Evolutionary conservation across 2,113 vertebrate species (phyloP).

Genomic region (Melospiza georgiana): DNA sequence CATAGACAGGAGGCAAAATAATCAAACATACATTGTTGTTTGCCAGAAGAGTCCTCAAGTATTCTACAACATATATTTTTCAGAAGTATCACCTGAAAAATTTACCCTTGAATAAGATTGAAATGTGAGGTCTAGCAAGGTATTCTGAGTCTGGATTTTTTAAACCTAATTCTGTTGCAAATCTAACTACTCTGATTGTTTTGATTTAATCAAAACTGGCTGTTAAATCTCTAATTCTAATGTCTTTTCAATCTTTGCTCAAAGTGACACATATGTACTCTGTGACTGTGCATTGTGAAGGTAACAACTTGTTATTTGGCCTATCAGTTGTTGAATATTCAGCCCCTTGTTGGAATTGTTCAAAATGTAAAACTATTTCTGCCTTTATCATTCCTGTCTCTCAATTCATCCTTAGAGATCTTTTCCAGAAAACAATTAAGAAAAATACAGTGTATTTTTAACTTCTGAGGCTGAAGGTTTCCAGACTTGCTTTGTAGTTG

Average conservation of each 20-base stretch:
- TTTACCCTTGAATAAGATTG: slow-evolving; percentile 5
- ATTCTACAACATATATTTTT: background rate
- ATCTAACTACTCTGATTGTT: slow-evolving; percentile 46
- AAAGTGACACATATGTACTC: slow-evolving; percentile 61
- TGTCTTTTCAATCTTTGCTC: slow-evolving; percentile 66
- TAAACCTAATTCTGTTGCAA: slow-evolving; percentile 37
- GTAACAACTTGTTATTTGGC: slow-evolving; percentile 72
- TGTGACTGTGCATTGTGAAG: slow-evolving; percentile 58
- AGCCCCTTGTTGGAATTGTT: slow-evolving; percentile 62
- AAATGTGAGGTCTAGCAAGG: slow-evolving; percentile 26
- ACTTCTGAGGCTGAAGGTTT: slow-evolving; percentile 40
- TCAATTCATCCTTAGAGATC: slow-evolving; percentile 58
- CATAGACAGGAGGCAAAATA: background rate
- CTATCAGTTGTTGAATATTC: slow-evolving; percentile 69
- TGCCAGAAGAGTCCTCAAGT: background rate
- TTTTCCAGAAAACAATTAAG: slow-evolving; percentile 63
- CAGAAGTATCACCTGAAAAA: slow-evolving; percentile 10
- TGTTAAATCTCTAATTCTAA: slow-evolving; percentile 67
- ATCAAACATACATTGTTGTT: background rate
- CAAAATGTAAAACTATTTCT: slow-evolving; percentile 68
- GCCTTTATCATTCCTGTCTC: slow-evolving; percentile 57
- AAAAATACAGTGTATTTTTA: slow-evolving; percentile 56
- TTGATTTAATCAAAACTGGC: slow-evolving; percentile 69
- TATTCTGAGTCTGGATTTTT: slow-evolving; percentile 17
- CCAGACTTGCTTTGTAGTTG: slow-evolving; percentile 16